Percentiles rank a stretch among this genome's conserved stretches.
These are phyloP conservation scores for Hypocryptadius cinnamomeus DNA, from an alignment of 2,113 vertebrate genomes.

Conservation along the genomic window DNA sequence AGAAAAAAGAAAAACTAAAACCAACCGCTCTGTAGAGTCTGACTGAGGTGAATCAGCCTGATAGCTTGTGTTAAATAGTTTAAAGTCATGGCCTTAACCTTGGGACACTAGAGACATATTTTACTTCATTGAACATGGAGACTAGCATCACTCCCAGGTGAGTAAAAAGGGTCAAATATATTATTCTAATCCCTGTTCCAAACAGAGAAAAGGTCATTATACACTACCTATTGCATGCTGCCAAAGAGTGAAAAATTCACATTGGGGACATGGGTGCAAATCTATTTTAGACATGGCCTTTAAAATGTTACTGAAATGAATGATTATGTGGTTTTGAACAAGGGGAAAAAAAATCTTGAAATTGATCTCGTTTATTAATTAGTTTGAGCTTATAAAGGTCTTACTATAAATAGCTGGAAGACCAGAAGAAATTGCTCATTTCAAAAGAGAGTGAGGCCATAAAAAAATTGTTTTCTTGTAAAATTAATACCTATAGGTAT, in stretches of 20 bases:
- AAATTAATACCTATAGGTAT: slow-evolving; percentile 40
- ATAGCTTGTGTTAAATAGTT: slow-evolving; percentile 71
- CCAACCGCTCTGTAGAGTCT: not conserved
- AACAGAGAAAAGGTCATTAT: slow-evolving; percentile 81
- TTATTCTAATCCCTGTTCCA: slow-evolving; percentile 83
- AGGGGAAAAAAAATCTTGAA: slow-evolving; percentile 68
- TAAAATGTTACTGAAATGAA: slow-evolving; percentile 77
- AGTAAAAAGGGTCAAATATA: slow-evolving; percentile 79
- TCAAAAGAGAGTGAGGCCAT: slow-evolving; percentile 43
- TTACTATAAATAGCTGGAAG: slow-evolving; percentile 73
- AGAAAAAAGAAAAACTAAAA: not conserved
- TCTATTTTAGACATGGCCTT: slow-evolving; percentile 78
- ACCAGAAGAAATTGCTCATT: slow-evolving; percentile 64
- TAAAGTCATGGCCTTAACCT: slow-evolving; percentile 78
- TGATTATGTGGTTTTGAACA: slow-evolving; percentile 74
- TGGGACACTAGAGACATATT: slow-evolving; percentile 74
- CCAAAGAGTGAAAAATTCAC: slow-evolving; percentile 77
- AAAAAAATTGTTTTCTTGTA: slow-evolving; percentile 59
- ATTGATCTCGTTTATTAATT: slow-evolving; percentile 80
- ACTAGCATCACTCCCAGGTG: slow-evolving; percentile 75
- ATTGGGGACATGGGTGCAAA: slow-evolving; percentile 72
- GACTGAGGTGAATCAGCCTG: slow-evolving; percentile 63
- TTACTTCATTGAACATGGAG: slow-evolving; percentile 77
- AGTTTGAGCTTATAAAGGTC: slow-evolving; percentile 76
- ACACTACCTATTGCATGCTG: slow-evolving; percentile 66